These are phyloP conservation scores for Scolanthus callimorphus DNA, from an alignment of 92 coral and sea anemone genomes.

Conservation along the genomic window DNA sequence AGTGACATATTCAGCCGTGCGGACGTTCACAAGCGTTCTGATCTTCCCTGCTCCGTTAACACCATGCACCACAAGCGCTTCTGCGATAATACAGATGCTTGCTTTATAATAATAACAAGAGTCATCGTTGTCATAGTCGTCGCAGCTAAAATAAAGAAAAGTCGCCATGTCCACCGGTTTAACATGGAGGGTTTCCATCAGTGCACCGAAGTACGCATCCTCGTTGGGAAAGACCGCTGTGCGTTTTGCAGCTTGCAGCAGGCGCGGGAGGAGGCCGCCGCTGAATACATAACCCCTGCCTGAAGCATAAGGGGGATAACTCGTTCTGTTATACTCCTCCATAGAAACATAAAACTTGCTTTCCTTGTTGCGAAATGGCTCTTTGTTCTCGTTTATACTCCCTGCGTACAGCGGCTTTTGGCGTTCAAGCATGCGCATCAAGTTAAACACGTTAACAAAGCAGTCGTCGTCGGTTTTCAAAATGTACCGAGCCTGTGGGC, in stretches of 20 bases:
- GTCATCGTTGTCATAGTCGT: too few relatives aligned
- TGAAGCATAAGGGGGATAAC: conserved; percentile 30
- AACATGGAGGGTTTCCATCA: conserved; percentile 47
- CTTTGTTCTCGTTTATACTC: conserved; percentile 4
- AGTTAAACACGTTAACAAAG: conserved; percentile 39
- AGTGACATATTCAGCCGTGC: too few relatives aligned
- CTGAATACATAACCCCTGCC: conserved; percentile 86
- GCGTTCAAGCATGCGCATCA: conserved; percentile 30
- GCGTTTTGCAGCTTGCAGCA: conserved; percentile 27
- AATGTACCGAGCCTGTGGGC: conserved; percentile 50
- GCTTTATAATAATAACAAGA: too few relatives aligned
- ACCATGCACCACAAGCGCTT: too few relatives aligned
- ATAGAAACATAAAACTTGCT: conserved; percentile 2
- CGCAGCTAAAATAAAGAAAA: conserved; percentile 60
- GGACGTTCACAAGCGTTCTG: too few relatives aligned
- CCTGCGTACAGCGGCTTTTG: conserved; percentile 58
- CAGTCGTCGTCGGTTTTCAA: conserved; percentile 82
- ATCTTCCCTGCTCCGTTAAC: too few relatives aligned
- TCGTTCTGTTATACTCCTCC: conserved; percentile 23
- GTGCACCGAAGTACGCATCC: conserved; percentile 74
- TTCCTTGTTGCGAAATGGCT: conserved; percentile 29
- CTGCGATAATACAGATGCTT: too few relatives aligned
- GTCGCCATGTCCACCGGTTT: conserved; percentile 36
- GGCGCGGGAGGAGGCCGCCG: conserved; percentile 51
- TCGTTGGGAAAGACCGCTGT: conserved; percentile 59